A percentile compares a stretch with the other conserved stretches of the same genome.
Evolutionary conservation across 1,140 invertebrate species (phyloP).

Genomic region (Ylistrum balloti): DNA sequence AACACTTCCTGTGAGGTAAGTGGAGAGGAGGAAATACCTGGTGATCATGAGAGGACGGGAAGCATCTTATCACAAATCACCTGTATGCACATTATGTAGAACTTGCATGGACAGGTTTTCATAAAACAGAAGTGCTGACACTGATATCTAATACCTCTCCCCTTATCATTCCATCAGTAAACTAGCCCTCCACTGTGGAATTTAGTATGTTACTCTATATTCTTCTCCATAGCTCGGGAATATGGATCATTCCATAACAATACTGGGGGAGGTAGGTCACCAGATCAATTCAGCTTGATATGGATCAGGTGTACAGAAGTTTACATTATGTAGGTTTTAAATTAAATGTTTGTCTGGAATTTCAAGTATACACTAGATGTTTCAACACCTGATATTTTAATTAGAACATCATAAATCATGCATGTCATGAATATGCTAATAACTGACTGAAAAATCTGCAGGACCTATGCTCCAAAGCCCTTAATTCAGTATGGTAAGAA

Average conservation of each 20-base stretch:
- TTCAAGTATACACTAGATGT: background rate
- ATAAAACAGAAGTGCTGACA: background rate
- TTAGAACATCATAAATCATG: background rate
- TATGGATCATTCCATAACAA: background rate
- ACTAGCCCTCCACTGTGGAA: background rate
- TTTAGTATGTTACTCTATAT: background rate
- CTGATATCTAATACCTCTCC: background rate
- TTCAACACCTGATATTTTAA: slow-evolving; percentile 28
- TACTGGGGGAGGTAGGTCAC: background rate
- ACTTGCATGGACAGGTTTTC: slow-evolving; percentile 7
- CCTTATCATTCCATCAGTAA: slow-evolving; percentile 33
- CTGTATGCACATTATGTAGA: slow-evolving; percentile 13
- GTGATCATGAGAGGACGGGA: background rate
- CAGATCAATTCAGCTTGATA: background rate
- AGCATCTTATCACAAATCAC: background rate
- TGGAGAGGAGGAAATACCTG: slow-evolving; percentile 2
- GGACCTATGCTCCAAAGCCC: too few relatives aligned
- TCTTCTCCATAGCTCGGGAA: background rate
- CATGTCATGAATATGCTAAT: background rate
- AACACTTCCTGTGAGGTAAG: slow-evolving; percentile 8
- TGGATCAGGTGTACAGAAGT: background rate
- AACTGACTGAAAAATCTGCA: too few relatives aligned
- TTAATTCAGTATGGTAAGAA: too few relatives aligned
- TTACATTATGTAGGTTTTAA: background rate
- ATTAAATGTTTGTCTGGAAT: background rate